Conservation (phyloP, 2,113 vertebrate genomes). For the Silurus meridionalis region DNA sequence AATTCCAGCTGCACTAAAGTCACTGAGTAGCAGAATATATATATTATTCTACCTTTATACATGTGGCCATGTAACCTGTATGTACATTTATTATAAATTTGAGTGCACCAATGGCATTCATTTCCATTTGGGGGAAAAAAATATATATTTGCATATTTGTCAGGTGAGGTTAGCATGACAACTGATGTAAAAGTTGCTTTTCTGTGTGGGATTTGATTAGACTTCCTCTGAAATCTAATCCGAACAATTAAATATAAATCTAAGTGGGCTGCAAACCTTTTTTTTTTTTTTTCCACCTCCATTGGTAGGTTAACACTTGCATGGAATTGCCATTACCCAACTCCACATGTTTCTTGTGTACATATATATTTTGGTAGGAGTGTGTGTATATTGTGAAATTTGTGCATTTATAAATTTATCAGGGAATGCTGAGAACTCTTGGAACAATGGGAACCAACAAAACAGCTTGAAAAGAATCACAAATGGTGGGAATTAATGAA, state of each 20-base stretch:
- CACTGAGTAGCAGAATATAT: neutral
- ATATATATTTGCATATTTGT: neutral
- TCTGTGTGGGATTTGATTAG: neutral
- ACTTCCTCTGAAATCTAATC: neutral
- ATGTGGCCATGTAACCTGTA: neutral
- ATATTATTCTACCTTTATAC: neutral
- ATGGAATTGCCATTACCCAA: neutral
- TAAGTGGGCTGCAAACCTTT: neutral
- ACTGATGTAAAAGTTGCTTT: neutral
- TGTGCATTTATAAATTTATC: neutral
- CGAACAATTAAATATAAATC: neutral
- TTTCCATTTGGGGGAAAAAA: neutral
- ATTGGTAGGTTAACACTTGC: neutral
- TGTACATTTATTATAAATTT: too few relatives aligned
- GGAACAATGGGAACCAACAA: conserved; percentile 37
- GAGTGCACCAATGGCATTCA: too few relatives aligned
- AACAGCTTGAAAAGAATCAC: conserved; percentile 3
- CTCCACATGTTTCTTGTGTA: neutral
- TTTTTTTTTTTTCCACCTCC: neutral
- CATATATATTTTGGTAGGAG: neutral
- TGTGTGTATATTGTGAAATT: neutral
- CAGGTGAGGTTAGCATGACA: neutral
- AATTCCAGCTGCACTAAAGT: neutral
- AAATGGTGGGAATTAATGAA: conserved; percentile 4
- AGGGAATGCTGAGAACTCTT: conserved; percentile 28